These are phyloP conservation scores for Entelurus aequoreus DNA, from an alignment of 2,113 vertebrate species.

Conservation along the genomic window DNA sequence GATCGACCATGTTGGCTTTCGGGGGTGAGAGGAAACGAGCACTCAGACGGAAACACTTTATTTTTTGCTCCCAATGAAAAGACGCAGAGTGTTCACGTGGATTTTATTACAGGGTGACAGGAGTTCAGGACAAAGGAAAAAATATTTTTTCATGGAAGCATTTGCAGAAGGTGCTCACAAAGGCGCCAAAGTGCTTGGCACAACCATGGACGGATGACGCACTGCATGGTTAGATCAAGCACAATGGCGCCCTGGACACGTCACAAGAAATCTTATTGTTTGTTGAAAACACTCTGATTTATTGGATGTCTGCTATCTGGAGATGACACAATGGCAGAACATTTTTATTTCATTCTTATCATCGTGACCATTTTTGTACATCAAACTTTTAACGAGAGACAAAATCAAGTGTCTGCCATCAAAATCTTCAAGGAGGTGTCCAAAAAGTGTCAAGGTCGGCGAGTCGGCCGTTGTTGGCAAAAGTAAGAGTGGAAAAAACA, in stretches of 20 bases:
- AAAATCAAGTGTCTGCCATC: no score
- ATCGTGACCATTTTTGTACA: no score
- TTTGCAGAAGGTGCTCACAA: constrained; percentile 50
- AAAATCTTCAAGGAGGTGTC: no score
- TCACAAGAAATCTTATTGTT: not conserved
- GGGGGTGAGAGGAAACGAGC: constrained; percentile 10
- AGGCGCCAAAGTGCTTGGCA: constrained; percentile 79
- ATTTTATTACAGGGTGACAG: constrained; percentile 41
- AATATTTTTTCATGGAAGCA: not conserved
- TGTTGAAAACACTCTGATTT: no score
- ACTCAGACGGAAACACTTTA: constrained; percentile 16
- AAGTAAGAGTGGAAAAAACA: no score
- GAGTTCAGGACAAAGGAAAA: not conserved
- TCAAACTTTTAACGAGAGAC: no score
- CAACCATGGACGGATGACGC: constrained; percentile 74
- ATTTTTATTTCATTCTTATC: no score
- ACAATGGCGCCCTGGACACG: constrained; percentile 75
- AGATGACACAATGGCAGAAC: no score
- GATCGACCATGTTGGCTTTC: constrained; percentile 31
- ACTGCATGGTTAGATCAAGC: constrained; percentile 85
- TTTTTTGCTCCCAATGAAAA: constrained; percentile 2
- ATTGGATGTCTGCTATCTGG: no score
- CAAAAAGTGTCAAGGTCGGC: no score
- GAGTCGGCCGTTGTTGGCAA: no score
- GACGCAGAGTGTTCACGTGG: constrained; percentile 24